Percentiles rank a stretch among this genome's conserved stretches.
phyloP scores from a whole-genome alignment of 2,888 invertebrate species.

The Andrena haemorrhoa region DNA sequence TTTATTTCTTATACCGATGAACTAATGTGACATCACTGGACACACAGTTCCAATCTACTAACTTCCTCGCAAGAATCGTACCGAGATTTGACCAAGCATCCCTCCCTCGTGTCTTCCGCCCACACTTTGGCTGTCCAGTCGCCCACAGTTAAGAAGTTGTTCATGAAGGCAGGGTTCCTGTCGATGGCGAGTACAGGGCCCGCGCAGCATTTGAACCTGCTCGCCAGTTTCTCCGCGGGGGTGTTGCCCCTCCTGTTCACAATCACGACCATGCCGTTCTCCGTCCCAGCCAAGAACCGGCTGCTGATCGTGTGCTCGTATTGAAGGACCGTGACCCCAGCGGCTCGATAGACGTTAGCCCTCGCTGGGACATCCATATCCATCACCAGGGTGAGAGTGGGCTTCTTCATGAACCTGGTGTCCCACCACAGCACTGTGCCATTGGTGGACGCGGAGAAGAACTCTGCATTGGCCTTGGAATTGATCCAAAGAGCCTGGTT shows the following conservation, averaged over 20 bases:
- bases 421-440: slow-evolving; percentile 96
- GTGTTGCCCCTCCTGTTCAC: slow-evolving; percentile 89
- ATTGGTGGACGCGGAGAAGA: slow-evolving; percentile 96
- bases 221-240: slow-evolving; percentile 90
- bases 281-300: slow-evolving; percentile 90
- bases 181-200: slow-evolving; percentile 95
- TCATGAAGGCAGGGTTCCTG: slow-evolving; percentile 95
- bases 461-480: slow-evolving; percentile 96
- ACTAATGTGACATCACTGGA: too few relatives aligned
- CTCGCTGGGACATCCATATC: slow-evolving; percentile 89
- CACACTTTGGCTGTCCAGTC: slow-evolving; percentile 97
- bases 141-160: slow-evolving; percentile 96
- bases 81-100: slow-evolving; percentile 94
- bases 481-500: slow-evolving; percentile 92
- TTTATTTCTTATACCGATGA: too few relatives aligned
- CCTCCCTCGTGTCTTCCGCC: slow-evolving; percentile 97
- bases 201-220: slow-evolving; percentile 86
- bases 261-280: slow-evolving; percentile 88
- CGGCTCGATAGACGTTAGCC: slow-evolving; percentile 87
- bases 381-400: slow-evolving; percentile 89
- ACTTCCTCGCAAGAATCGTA: slow-evolving; percentile 32
- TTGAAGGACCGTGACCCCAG: slow-evolving; percentile 91
- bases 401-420: slow-evolving; percentile 90
- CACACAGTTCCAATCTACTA: too few relatives aligned
- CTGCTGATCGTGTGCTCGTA: slow-evolving; percentile 93